Evolutionary conservation across 2,113 vertebrate genomes (phyloP).

Genomic region (Syngnathus typhle): DNA sequence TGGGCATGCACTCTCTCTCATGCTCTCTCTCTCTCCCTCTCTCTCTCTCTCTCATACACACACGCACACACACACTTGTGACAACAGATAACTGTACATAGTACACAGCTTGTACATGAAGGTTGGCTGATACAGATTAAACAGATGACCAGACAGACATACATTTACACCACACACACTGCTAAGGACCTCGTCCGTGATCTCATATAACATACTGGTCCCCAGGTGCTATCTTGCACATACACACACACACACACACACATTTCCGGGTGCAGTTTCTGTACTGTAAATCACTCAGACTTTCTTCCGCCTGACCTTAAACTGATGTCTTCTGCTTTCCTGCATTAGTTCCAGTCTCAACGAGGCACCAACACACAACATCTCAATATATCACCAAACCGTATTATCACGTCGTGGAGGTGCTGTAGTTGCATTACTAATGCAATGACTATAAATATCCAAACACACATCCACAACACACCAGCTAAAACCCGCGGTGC

Average conservation of each 20-base stretch:
- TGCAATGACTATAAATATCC: constrained; percentile 31
- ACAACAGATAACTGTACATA: constrained; percentile 36
- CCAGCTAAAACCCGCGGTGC: constrained; percentile 49
- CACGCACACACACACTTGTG: constrained; percentile 24
- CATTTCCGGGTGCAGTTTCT: neutral
- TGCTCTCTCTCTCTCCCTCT: neutral
- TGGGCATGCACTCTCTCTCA: neutral
- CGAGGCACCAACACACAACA: constrained; percentile 16
- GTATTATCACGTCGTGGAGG: constrained; percentile 34
- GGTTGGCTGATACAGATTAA: constrained; percentile 51
- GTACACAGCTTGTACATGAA: constrained; percentile 47
- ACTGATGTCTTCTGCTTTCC: constrained; percentile 57
- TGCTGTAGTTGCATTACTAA: constrained; percentile 29
- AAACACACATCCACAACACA: constrained; percentile 17
- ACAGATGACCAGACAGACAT: constrained; percentile 26
- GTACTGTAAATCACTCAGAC: constrained; percentile 8
- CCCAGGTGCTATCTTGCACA: constrained; percentile 64
- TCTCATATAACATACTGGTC: constrained; percentile 49
- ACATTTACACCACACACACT: constrained; percentile 29
- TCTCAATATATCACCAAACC: constrained; percentile 34
- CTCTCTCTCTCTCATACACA: constrained; percentile 6
- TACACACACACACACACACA: constrained; percentile 18
- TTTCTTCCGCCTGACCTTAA: constrained; percentile 36
- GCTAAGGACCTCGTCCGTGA: constrained; percentile 57
- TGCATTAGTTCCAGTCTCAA: constrained; percentile 35